These are phyloP conservation scores for Triops longicaudatus DNA, from an alignment of 1,140 invertebrate genomes.

Conservation along the genomic window DNA sequence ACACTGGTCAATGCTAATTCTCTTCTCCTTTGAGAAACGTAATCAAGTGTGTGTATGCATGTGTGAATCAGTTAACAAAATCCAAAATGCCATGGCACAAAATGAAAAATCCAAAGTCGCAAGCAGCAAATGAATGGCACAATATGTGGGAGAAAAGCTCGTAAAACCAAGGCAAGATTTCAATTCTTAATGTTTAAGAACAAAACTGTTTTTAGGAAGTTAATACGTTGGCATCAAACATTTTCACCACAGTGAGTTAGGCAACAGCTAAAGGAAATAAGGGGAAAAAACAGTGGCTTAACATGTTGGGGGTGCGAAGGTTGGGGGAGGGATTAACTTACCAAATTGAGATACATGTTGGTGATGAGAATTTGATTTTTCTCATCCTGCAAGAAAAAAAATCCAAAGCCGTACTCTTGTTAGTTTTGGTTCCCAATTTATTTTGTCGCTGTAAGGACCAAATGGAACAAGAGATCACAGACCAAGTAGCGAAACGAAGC, in stretches of 20 bases:
- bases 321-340: conserved; percentile 48
- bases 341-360: conserved; percentile 76
- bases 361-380: conserved; percentile 77
- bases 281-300: not conserved
- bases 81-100: not conserved
- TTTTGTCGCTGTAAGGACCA: no score
- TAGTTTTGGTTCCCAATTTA: no score
- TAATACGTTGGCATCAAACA: no score
- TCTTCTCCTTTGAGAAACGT: not conserved
- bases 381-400: conserved; percentile 57
- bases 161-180: not conserved
- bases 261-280: not conserved
- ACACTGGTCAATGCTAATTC: not conserved
- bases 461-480: not conserved
- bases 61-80: not conserved
- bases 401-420: not conserved
- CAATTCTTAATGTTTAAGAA: no score
- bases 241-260: not conserved
- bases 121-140: not conserved
- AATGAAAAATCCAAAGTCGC: not conserved
- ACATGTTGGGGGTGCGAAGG: not conserved
- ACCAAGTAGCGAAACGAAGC: not conserved
- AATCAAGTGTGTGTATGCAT: not conserved
- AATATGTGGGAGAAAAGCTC: not conserved
- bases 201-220: no score